Evolutionary conservation across 1,140 invertebrate genomes (phyloP), one percentile per base, ranked within the genome.

Genomic region (Drosophila pseudoobscura): DNA sequence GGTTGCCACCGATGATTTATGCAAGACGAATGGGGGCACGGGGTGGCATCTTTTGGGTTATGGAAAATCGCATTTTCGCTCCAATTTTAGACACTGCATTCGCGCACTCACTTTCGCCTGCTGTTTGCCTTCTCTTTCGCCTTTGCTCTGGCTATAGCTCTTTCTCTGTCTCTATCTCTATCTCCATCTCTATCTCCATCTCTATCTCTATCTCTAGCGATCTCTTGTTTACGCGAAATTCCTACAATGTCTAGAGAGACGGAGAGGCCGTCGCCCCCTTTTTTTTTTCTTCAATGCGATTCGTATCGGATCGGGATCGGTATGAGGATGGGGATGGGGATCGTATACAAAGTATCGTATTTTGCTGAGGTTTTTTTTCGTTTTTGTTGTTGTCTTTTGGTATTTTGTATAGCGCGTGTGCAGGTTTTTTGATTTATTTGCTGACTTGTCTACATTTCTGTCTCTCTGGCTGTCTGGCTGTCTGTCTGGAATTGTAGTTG

Each of bases 361-460:
- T 82, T 46, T 71, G 78, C 65, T 63, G n/a, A 35, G 6, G n/a
- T 22, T 11, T 56, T 68, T 68, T 68, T 68, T 41, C 31, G 41
- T 24, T 47, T 22, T 13, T 6, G 15, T 6, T n/a, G 46, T 39
- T 59, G 20, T 26, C 39, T n/a, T 53, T n/a, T n/a, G 13, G 35
- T 5, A 13, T 39, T 39, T 41, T 50, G 45, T 75, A 54, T 63
- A 49, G 75, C 80, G 79, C 79, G 79, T 78, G 80, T 83, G 75
- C 80, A 83, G 80, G 64, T 84, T 83, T 61, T 69, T 75, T 70
- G 75, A 71, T 63, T 75, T 83, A 78, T 66, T 71, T 65, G 75
- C 80, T 84, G 79, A 83, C 75, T 79, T 49, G 46, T 55, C 55
- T 62, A 63, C 64, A 66, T 66, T 51, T 60, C 35, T 13, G 51